Conservation (phyloP, 2,888 invertebrate species). For the Odiellus spinosus region DNA sequence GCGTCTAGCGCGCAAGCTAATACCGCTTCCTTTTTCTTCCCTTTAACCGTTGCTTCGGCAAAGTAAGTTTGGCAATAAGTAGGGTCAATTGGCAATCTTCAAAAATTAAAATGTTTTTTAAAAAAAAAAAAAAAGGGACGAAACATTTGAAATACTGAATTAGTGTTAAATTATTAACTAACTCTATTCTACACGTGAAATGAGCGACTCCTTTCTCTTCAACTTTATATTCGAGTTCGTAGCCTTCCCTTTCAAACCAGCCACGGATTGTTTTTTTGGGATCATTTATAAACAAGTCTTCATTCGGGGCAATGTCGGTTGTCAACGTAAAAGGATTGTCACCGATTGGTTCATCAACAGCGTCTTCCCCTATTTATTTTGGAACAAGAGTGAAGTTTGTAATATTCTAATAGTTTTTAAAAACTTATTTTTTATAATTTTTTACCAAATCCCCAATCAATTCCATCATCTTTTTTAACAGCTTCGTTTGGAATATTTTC, state of each 20-base stretch:
- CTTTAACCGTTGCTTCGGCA: slow-evolving; percentile 45
- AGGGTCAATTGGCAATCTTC: slow-evolving; percentile 11
- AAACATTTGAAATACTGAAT: background rate
- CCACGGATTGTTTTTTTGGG: slow-evolving; percentile 87
- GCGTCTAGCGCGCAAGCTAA: slow-evolving; percentile 87
- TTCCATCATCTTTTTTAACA: slow-evolving; percentile 42
- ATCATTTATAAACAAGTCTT: slow-evolving; percentile 78
- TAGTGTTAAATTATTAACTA: slow-evolving; percentile 11
- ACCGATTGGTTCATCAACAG: slow-evolving; percentile 64
- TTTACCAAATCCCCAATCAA: slow-evolving; percentile 81
- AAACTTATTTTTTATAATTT: slow-evolving; percentile 1
- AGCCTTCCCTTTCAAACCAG: slow-evolving; percentile 77
- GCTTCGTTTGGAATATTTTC: too few relatives aligned
- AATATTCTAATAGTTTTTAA: background rate
- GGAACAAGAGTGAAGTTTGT: background rate
- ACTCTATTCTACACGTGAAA: slow-evolving; percentile 55
- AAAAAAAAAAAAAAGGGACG: background rate
- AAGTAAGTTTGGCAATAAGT: slow-evolving; percentile 8
- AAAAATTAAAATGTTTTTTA: background rate
- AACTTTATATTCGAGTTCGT: slow-evolving; percentile 67
- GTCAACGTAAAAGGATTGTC: slow-evolving; percentile 62
- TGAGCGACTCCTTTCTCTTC: slow-evolving; percentile 72
- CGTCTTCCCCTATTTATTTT: slow-evolving; percentile 54
- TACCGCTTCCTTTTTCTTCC: slow-evolving; percentile 88
- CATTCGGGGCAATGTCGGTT: slow-evolving; percentile 41